Percentiles rank a stretch among this genome's conserved stretches.
These are phyloP conservation scores for Ciconia nigra DNA, from an alignment of 2,797 vertebrate species.

Conservation along the genomic window DNA sequence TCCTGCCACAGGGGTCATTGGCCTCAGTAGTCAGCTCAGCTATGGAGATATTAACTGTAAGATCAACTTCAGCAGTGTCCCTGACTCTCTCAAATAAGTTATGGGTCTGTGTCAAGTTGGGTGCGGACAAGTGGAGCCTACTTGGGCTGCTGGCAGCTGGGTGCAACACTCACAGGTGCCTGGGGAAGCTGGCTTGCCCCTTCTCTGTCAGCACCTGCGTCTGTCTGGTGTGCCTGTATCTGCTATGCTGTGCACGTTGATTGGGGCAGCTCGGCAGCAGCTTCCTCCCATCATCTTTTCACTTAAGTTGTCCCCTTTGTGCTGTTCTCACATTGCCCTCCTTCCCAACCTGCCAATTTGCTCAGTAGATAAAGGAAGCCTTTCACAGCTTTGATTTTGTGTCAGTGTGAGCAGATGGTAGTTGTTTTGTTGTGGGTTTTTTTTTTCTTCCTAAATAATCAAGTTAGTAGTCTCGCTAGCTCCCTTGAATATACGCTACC, in stretches of 20 bases:
- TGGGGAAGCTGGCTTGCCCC: neutral
- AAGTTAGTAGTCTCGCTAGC: neutral
- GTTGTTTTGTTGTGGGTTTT: neutral
- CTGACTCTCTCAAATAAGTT: neutral
- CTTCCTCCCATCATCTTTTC: neutral
- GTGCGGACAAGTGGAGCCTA: neutral
- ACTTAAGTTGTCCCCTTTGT: neutral
- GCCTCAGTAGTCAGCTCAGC: neutral
- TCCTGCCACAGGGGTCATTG: neutral
- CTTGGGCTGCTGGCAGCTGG: neutral
- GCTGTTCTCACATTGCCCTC: neutral
- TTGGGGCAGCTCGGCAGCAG: neutral
- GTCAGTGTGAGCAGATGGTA: neutral
- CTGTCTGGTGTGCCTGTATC: neutral
- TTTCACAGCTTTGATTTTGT: neutral
- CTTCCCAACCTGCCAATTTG: neutral
- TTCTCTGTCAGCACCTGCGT: fast-evolving
- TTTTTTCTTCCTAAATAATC: neutral
- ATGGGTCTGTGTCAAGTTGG: fast-evolving
- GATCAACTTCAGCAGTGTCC: neutral
- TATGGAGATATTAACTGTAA: neutral
- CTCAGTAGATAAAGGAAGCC: neutral
- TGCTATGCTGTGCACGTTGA: neutral
- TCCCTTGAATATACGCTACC: neutral
- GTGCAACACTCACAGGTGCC: neutral